Base-by-base conservation (phyloP, 2,113 vertebrate genomes). In the Crotalus horridus region DNA sequence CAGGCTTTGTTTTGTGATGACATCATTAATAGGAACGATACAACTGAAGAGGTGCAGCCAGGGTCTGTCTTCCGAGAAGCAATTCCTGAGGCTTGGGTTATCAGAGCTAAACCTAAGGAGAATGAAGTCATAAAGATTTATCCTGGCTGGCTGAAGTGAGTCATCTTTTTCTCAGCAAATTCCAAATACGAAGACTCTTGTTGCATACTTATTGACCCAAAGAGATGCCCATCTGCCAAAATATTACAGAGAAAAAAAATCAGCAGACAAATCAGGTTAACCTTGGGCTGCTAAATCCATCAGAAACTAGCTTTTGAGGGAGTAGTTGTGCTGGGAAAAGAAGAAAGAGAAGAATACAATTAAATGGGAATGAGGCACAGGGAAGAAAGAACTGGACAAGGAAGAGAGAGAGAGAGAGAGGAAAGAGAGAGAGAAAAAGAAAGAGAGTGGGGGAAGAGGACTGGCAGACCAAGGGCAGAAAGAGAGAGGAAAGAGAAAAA, bases 51-150 rank as follows among this genome's bases (percentile, higher is more conserved):
- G 69, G 88, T 61, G 46, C 96, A 97, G 90, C 88, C 95, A 23
- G 92, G 94, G 17, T 93, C 96, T 0, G 96, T 97, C 0, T 97
- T 98, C 94, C 97, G 96, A 7, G 98, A 98, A 12, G 95, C 96
- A 0, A 11, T 94, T 0, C 96, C 98, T 0, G 99, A 99, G 92
- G 96, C 98, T 85, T 98, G 98, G 98, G 94, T 99, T 89, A 97
- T 99, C 92, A 98, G 98, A 86, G 97, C 98, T 88, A 98, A 97
- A 95, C 97, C 97, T 24, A 97, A 94, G 43, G 95, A 98, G 0
- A 91, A 96, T 0, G 99, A 99, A 89, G 96, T 98, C 93, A 96
- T 99, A 93, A 98, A 98, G 96, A 98, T 99, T 96, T 98, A 98
- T 92, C 96, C 98, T 1, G 97, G 96, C 61, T 98, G 98, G 98